These are phyloP conservation scores for Penaeus vannamei DNA, from an alignment of 1,140 invertebrate species.

Conservation along the genomic window DNA sequence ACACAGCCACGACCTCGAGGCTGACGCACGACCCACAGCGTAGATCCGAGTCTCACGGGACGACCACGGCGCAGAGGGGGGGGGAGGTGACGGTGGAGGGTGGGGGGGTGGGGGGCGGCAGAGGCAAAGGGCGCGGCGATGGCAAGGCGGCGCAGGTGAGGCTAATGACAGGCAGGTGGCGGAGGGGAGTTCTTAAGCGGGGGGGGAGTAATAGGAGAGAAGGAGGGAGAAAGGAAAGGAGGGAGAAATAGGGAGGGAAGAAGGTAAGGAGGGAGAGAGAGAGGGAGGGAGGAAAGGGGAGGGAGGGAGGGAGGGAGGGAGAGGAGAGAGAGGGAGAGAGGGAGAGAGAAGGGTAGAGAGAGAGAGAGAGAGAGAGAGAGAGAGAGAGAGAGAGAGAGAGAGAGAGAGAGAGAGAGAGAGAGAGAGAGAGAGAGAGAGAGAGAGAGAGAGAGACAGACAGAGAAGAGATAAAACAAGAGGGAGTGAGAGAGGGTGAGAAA, in stretches of 20 bases:
- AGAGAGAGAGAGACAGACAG: constrained; percentile 34
- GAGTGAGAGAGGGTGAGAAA: not conserved
- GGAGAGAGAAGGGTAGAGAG: not conserved
- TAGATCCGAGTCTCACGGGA: no score
- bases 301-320: not conserved
- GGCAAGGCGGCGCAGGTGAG: no score
- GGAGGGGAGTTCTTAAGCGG: no score
- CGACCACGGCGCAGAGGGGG: no score
- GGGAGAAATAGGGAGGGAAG: not conserved
- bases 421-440: constrained; percentile 33
- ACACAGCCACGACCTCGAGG: no score
- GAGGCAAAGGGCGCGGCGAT: no score
- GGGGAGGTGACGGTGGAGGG: no score
- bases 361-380: constrained; percentile 35
- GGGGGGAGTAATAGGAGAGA: no score
- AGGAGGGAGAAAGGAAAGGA: not conserved
- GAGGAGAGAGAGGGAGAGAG: not conserved
- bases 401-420: constrained; percentile 3
- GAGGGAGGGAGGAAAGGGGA: constrained; percentile 3
- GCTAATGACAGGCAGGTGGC: no score
- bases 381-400: constrained; percentile 30
- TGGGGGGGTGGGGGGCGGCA: no score
- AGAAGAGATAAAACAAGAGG: not conserved
- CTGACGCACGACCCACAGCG: no score
- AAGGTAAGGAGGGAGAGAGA: not conserved